phyloP scores from a whole-genome alignment of 2,888 invertebrate genomes.

The Tenodera sinensis region DNA sequence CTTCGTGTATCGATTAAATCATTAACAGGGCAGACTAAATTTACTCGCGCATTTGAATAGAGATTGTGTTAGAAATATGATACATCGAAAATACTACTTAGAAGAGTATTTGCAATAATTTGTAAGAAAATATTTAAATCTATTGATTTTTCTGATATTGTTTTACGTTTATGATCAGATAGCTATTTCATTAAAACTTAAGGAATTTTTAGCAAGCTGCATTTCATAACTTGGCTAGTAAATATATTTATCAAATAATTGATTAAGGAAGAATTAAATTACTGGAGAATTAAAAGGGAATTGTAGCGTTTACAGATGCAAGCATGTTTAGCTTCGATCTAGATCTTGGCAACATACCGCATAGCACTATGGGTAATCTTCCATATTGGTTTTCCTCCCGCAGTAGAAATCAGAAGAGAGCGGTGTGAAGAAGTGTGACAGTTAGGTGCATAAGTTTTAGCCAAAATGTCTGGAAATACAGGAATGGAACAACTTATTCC shows the following conservation, averaged over 20 bases:
- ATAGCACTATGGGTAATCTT: conserved; percentile 34
- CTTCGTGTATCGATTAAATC: conserved; percentile 20
- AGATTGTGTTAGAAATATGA: not conserved
- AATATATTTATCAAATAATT: not conserved
- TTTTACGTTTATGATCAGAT: not conserved
- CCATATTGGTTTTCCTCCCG: conserved; percentile 35
- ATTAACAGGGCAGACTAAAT: not conserved
- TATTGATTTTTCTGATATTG: not conserved
- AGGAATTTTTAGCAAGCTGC: not conserved
- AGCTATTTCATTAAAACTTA: not conserved
- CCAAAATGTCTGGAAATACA: conserved; percentile 67
- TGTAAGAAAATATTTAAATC: not conserved
- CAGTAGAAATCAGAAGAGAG: conserved; percentile 24
- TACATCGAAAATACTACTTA: not conserved
- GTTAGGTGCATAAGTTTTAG: not conserved
- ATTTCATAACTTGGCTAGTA: not conserved
- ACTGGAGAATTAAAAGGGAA: not conserved
- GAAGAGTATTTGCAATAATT: not conserved
- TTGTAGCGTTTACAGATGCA: not conserved
- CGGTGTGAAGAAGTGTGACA: not conserved
- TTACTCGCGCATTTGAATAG: not conserved
- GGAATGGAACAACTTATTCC: conserved; percentile 99
- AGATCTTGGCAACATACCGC: conserved; percentile 25
- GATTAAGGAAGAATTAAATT: not conserved
- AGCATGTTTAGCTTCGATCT: conserved; percentile 26